Percentiles rank a stretch among this genome's conserved stretches.
phyloP scores from a whole-genome alignment of 2,888 invertebrate species.

The Aleiodes leptofemur region DNA sequence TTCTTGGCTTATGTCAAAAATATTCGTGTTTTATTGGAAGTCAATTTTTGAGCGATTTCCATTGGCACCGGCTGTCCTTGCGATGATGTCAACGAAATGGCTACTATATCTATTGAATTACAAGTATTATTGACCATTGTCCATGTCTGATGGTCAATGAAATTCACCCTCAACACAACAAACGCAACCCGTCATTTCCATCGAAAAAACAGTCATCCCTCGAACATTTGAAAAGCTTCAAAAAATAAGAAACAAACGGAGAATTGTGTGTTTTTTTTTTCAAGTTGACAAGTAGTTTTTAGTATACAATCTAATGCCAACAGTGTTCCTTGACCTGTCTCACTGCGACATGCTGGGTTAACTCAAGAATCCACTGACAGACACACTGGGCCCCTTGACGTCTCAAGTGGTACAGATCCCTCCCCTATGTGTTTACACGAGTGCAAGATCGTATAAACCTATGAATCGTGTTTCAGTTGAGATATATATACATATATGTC shows the following conservation, averaged over 20 bases:
- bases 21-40: not conserved
- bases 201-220: not conserved
- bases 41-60: slow-evolving; percentile 36
- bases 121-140: slow-evolving; percentile 72
- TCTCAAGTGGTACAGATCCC: slow-evolving; percentile 63
- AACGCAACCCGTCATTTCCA: not conserved
- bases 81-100: slow-evolving; percentile 39
- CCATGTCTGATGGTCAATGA: slow-evolving; percentile 54
- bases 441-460: slow-evolving; percentile 60
- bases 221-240: not conserved
- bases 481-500: not conserved
- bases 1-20: not conserved
- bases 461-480: slow-evolving; percentile 48
- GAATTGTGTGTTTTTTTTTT: slow-evolving; percentile 3
- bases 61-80: slow-evolving; percentile 69
- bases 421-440: slow-evolving; percentile 65
- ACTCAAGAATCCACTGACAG: slow-evolving; percentile 61
- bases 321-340: slow-evolving; percentile 63
- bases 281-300: not conserved
- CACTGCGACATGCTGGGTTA: slow-evolving; percentile 58
- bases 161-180: not conserved
- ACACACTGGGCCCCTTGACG: slow-evolving; percentile 63
- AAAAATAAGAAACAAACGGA: not conserved
- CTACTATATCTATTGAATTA: slow-evolving; percentile 66
- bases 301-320: slow-evolving; percentile 65